These are phyloP conservation scores for Scaptomyza pallida DNA, from an alignment of 1,140 invertebrate genomes.

Conservation along the genomic window DNA sequence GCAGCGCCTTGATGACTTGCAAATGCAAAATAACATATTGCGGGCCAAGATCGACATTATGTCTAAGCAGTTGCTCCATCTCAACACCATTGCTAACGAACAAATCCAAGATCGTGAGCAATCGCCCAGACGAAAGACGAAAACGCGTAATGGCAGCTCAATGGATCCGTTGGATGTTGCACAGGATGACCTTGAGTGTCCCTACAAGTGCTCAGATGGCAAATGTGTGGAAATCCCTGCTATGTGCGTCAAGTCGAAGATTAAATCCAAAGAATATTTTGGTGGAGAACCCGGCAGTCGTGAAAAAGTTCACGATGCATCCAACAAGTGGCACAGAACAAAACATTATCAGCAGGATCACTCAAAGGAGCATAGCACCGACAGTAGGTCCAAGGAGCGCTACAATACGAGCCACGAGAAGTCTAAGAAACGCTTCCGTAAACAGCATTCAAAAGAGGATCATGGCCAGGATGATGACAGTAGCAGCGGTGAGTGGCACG, in stretches of 20 bases:
- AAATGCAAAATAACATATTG: conserved; percentile 77
- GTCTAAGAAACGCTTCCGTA: conserved; percentile 25
- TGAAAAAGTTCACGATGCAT: conserved; percentile 72
- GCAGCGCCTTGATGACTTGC: conserved; percentile 67
- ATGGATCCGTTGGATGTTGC: conserved; percentile 57
- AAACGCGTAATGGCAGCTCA: conserved; percentile 54
- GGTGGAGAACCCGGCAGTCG: too few relatives aligned
- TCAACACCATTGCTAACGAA: conserved; percentile 24
- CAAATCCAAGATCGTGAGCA: too few relatives aligned
- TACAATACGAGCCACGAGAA: conserved; percentile 4
- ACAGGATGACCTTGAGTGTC: conserved; percentile 58
- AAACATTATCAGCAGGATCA: conserved; percentile 48
- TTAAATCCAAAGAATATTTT: too few relatives aligned
- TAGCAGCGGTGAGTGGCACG: conserved; percentile 74
- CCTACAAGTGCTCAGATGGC: conserved; percentile 63
- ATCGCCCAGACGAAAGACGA: neutral
- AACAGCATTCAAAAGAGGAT: neutral
- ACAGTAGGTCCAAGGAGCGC: conserved; percentile 39
- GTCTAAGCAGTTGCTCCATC: conserved; percentile 72
- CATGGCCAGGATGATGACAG: conserved; percentile 35
- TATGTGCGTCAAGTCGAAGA: conserved; percentile 65
- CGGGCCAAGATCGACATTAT: conserved; percentile 78
- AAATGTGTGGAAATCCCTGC: conserved; percentile 62
- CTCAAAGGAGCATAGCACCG: conserved; percentile 21
- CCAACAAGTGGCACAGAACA: too few relatives aligned